Evolutionary conservation across 2,113 vertebrate species (phyloP), one percentile per base, ranked within the genome.

Genomic region (Megaceryle maxima): DNA sequence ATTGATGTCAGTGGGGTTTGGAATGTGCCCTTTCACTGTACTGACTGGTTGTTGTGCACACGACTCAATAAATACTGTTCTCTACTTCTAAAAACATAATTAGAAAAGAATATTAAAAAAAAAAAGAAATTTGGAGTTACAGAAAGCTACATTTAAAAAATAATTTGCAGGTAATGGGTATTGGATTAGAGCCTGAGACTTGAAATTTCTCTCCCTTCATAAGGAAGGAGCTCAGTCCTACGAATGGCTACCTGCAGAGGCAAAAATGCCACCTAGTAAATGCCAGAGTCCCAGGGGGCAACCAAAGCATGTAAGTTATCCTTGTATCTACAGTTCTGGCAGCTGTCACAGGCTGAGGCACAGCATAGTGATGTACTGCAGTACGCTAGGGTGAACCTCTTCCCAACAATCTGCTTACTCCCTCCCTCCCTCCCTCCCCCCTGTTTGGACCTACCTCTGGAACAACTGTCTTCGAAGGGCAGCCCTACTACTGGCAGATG

Each of bases 351-450:
- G 41, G 16, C 62, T 48, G 50, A 29, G n/a, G 37, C n/a, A 35
- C 21, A 21, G 25, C 0, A 0, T 1, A 59, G 37, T 8, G 14
- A 31, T 33, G 28, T 5, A 31, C 20, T 51, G 31, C 13, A 63
- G n/a, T 11, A 43, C 11, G 9, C 25, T 12, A 2, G 8, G 6
- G 24, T 31, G 7, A 7, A 68, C 13, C 48, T 43, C 25, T n/a
- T 87, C 18, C 60, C 2, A 0, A 28, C 0, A 1, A 62, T n/a
- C 13, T 66, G 44, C 21, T 53, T 33, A 2, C 16, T 75, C 56
- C 4, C 16, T 76, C 18, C 9, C 25, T 56, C 16, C 13, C 25
- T n/a, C 37, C 9, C 25, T 56, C 16, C 13, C 25, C 31, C 37
- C 35, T 28, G 6, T 41, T 33, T 62, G 39, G 35, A n/a, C 67